These are phyloP conservation scores for Mustela nigripes DNA, from an alignment of 2,113 vertebrate genomes.

Conservation along the genomic window DNA sequence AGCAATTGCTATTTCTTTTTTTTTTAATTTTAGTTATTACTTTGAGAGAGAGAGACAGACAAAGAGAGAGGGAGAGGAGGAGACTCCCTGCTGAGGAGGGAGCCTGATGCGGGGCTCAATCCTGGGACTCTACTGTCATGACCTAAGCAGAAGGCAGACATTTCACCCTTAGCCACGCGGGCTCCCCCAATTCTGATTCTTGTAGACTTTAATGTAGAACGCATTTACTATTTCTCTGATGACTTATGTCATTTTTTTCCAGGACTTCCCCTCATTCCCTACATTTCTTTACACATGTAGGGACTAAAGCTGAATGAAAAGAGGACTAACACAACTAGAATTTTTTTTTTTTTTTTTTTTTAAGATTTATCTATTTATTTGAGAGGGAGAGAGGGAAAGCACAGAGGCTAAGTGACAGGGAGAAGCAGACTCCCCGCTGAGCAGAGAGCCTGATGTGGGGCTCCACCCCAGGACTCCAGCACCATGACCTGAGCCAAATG, in stretches of 20 bases:
- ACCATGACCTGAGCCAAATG: too few species aligned
- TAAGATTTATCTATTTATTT: too few species aligned
- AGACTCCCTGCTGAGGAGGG: not conserved
- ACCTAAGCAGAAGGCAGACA: not conserved
- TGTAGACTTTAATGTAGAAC: conserved; percentile 10
- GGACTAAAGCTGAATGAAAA: conserved; percentile 41
- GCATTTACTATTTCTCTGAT: conserved; percentile 32
- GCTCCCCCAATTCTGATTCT: not conserved
- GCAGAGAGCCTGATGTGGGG: too few species aligned
- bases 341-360: not conserved
- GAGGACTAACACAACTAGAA: not conserved
- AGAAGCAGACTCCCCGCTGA: too few species aligned
- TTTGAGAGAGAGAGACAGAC: not conserved
- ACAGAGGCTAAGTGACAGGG: too few species aligned
- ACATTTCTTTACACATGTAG: not conserved
- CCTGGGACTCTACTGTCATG: not conserved
- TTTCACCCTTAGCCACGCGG: not conserved
- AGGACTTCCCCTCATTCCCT: conserved; percentile 3
- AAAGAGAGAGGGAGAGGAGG: too few species aligned
- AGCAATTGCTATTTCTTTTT: not conserved
- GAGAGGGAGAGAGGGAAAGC: too few species aligned
- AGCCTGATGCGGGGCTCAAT: not conserved
- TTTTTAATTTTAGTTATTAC: not conserved
- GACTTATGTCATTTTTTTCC: not conserved
- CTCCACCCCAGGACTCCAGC: too few species aligned